Percentiles rank a stretch among this genome's conserved stretches.
phyloP scores from a whole-genome alignment of 2,888 invertebrate species.

The Atrina japonica region DNA sequence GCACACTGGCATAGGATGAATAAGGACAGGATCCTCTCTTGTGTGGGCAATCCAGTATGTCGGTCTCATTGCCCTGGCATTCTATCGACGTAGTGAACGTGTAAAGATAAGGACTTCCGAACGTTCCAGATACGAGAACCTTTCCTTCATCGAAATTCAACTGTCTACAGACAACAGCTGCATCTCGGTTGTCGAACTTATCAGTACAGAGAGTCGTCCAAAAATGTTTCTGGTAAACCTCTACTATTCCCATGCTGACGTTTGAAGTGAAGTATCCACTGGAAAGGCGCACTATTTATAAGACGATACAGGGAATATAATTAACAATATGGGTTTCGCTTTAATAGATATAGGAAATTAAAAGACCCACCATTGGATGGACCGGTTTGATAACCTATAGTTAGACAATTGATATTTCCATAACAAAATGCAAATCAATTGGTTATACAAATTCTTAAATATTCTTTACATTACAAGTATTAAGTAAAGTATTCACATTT shows the following conservation, averaged over 20 bases:
- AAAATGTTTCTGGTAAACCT: constrained; percentile 86
- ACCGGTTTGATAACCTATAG: no score
- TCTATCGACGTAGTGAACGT: constrained; percentile 31
- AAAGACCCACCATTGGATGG: no score
- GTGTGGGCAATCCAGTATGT: constrained; percentile 47
- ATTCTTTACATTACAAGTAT: no score
- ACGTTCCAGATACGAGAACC: constrained; percentile 50
- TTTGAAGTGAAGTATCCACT: constrained; percentile 29
- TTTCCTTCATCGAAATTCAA: constrained; percentile 57
- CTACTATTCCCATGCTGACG: constrained; percentile 84
- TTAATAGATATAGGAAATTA: no score
- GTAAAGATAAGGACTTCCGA: constrained; percentile 34
- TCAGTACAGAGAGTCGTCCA: constrained; percentile 90
- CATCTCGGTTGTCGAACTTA: constrained; percentile 47
- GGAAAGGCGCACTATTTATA: constrained; percentile 49
- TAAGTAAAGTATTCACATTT: no score
- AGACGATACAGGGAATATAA: constrained; percentile 10
- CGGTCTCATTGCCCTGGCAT: constrained; percentile 47
- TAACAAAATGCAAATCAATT: no score
- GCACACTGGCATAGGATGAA: constrained; percentile 44
- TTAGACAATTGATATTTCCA: no score
- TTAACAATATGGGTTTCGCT: no score
- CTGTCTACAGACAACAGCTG: constrained; percentile 65
- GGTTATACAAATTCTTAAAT: no score
- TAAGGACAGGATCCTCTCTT: constrained; percentile 39